phyloP scores from a whole-genome alignment of 2,888 invertebrate species.

The Sylvicola fuscatus region DNA sequence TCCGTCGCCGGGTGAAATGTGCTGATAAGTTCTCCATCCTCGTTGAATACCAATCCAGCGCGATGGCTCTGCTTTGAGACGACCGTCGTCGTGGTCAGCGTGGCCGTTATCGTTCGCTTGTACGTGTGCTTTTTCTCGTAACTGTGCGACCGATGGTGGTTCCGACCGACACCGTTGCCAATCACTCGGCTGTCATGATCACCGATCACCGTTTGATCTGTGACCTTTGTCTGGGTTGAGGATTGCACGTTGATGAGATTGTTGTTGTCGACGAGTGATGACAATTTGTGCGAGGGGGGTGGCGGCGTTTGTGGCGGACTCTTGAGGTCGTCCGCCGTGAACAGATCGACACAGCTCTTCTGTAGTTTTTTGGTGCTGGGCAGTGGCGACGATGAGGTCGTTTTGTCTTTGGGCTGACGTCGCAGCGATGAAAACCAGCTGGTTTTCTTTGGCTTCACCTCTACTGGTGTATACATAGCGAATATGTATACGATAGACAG shows the following conservation, averaged over 20 bases:
- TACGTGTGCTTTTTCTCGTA: constrained; percentile 19
- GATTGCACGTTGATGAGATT: constrained; percentile 2
- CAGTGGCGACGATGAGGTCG: constrained; percentile 6
- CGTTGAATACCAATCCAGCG: constrained; percentile 15
- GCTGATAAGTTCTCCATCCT: constrained; percentile 9
- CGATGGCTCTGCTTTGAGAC: constrained; percentile 12
- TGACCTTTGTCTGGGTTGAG: constrained; percentile 5
- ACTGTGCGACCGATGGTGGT: constrained; percentile 8
- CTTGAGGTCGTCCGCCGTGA: constrained; percentile 1
- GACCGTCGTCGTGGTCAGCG: constrained; percentile 4
- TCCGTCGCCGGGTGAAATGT: neutral
- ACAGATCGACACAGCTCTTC: constrained; percentile 24
- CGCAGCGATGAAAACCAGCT: constrained; percentile 68
- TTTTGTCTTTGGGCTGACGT: constrained; percentile 28
- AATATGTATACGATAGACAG: too few species aligned
- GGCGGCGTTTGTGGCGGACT: neutral
- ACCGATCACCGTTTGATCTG: constrained; percentile 4
- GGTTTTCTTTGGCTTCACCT: constrained; percentile 46
- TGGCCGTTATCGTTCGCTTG: constrained; percentile 6
- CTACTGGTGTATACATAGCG: constrained; percentile 22
- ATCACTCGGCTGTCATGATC: too few species aligned
- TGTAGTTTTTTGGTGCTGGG: constrained; percentile 16
- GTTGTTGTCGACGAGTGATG: constrained; percentile 6
- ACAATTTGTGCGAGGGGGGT: constrained; percentile 7
- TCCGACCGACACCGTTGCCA: too few species aligned